Conservation (phyloP, 2,797 vertebrate species). For the Avahi laniger region DNA sequence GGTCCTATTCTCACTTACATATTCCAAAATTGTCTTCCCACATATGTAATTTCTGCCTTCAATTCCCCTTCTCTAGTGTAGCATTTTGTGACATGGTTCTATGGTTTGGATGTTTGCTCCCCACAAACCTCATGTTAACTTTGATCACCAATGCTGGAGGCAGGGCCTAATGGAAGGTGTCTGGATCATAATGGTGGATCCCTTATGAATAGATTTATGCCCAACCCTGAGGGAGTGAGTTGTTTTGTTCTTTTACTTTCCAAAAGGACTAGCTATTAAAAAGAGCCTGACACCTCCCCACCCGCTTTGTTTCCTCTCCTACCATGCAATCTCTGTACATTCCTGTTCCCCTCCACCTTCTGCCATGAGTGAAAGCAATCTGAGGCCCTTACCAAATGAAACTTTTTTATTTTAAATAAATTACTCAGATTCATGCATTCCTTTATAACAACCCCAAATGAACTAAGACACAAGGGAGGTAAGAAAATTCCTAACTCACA, state of each 20-base stretch:
- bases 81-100: neutral
- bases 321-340: neutral
- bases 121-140: neutral
- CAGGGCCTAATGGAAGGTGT: neutral
- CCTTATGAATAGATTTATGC: neutral
- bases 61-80: neutral
- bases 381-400: neutral
- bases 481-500: neutral
- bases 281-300: neutral
- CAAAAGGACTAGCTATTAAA: neutral
- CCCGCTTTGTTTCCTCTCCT: neutral
- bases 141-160: neutral
- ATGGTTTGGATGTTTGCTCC: neutral
- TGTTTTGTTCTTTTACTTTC: neutral
- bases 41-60: neutral
- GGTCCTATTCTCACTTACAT: neutral
- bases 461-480: neutral
- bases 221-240: neutral
- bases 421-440: neutral
- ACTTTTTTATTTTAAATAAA: neutral
- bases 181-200: neutral
- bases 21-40: neutral
- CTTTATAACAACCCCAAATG: neutral
- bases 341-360: neutral
- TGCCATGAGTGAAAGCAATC: neutral